These are phyloP conservation scores for Enteromius treurensis DNA, from an alignment of 2,797 vertebrate genomes.

Conservation along the genomic window DNA sequence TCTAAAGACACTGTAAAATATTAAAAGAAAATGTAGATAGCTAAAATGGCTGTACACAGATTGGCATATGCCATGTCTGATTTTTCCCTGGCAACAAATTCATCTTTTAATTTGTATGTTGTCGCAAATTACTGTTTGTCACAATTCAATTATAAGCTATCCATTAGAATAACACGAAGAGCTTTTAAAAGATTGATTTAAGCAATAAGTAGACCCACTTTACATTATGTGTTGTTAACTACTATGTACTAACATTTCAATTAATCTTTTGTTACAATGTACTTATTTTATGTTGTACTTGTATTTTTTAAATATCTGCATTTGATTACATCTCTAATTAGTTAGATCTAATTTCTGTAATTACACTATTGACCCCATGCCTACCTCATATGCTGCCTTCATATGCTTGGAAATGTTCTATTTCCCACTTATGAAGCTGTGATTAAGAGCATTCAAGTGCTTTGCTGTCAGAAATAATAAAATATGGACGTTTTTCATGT, in stretches of 20 bases:
- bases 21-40: constrained; percentile 6
- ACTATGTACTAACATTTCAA: not conserved
- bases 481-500: too few species aligned
- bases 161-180: constrained; percentile 11
- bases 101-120: not conserved
- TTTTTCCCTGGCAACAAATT: constrained; percentile 14
- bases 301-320: not conserved
- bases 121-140: not conserved
- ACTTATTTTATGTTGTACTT: not conserved
- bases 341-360: not conserved
- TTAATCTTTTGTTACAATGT: not conserved
- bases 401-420: too few species aligned
- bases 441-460: too few species aligned
- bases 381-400: not conserved
- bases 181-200: constrained; percentile 13
- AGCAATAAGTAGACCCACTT: not conserved
- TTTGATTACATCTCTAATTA: not conserved
- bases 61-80: not conserved
- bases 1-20: constrained; percentile 20
- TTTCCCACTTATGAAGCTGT: too few species aligned
- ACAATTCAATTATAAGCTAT: constrained; percentile 1
- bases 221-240: not conserved
- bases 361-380: not conserved
- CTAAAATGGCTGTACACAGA: not conserved
- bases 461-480: too few species aligned